Percentiles rank a stretch among this genome's conserved stretches.
phyloP scores from a whole-genome alignment of 2,888 invertebrate species.

The Margaritifera margaritifera region DNA sequence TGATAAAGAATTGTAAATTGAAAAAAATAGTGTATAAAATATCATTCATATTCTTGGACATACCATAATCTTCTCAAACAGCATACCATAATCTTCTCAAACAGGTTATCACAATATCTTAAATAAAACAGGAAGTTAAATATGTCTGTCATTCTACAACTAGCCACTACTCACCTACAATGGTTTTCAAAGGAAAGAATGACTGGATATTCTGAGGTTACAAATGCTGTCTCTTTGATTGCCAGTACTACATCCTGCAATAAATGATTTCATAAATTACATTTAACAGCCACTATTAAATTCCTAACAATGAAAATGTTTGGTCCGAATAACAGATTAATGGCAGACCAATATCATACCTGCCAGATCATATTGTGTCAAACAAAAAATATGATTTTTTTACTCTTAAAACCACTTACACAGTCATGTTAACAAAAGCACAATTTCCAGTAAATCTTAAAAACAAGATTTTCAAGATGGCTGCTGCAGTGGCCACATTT shows the following conservation, averaged over 20 bases:
- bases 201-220: constrained; percentile 97
- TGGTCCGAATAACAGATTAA: too few species aligned
- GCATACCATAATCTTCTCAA: not conserved
- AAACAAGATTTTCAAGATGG: too few species aligned
- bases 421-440: too few species aligned
- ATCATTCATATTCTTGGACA: too few species aligned
- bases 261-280: not conserved
- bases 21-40: too few species aligned
- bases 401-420: too few species aligned
- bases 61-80: too few species aligned
- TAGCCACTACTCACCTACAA: constrained; percentile 81
- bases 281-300: not conserved
- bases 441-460: too few species aligned
- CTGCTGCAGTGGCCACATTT: too few species aligned
- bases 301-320: not conserved
- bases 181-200: constrained; percentile 99
- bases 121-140: not conserved
- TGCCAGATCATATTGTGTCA: not conserved
- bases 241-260: constrained; percentile 93
- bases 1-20: too few species aligned
- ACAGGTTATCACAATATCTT: not conserved
- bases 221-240: constrained; percentile 97
- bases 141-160: not conserved
- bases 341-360: too few species aligned
- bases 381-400: too few species aligned